phyloP scores from a whole-genome alignment of 2,888 invertebrate species.

The Acleris sparsana region DNA sequence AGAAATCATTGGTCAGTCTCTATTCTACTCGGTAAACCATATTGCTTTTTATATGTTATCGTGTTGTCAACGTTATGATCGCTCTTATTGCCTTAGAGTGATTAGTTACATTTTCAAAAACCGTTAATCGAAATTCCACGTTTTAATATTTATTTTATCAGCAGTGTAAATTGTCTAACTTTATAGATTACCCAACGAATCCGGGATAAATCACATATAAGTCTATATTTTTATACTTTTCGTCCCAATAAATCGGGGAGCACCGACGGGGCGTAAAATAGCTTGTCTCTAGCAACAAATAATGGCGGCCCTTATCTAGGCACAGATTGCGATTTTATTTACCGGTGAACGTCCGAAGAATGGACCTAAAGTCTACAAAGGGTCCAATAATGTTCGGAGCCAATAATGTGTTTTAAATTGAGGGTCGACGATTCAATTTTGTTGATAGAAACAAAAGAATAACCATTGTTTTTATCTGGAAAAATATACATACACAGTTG shows the following conservation, averaged over 20 bases:
- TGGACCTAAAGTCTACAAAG: not conserved
- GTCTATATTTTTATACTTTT: constrained; percentile 12
- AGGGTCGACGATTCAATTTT: not conserved
- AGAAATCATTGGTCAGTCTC: no score
- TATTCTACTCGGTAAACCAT: no score
- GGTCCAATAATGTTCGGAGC: not conserved
- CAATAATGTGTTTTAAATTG: constrained; percentile 5
- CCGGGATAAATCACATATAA: not conserved
- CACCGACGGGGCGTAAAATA: constrained; percentile 23
- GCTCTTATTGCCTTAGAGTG: no score
- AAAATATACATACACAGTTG: no score
- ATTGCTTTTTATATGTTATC: no score
- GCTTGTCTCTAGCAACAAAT: constrained; percentile 10
- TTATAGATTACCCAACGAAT: not conserved
- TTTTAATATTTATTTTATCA: no score
- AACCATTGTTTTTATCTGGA: no score
- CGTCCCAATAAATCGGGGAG: constrained; percentile 5
- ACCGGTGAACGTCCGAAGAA: constrained; percentile 1
- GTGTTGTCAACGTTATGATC: no score
- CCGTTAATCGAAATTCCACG: no score
- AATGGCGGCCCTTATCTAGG: constrained; percentile 12
- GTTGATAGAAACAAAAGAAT: no score
- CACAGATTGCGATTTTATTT: constrained; percentile 14
- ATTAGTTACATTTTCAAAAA: no score
- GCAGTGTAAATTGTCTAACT: no score